Conservation (phyloP, 1,140 invertebrate species). For the Drosophila sp. region DNA sequence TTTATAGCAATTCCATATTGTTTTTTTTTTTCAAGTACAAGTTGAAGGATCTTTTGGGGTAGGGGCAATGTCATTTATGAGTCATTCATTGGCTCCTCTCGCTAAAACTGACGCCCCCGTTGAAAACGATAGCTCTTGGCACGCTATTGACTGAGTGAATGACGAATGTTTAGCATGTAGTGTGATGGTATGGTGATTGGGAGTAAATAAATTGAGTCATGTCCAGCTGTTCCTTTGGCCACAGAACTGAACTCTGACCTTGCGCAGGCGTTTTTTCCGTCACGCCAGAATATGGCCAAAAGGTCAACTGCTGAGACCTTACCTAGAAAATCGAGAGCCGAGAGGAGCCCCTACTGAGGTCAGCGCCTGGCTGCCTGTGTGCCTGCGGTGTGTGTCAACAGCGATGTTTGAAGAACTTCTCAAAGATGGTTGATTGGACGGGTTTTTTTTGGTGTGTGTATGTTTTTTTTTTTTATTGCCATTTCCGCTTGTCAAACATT, state of each 20-base stretch:
- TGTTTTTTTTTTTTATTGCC: slow-evolving; percentile 50
- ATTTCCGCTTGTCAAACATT: slow-evolving; percentile 80
- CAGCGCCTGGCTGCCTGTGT: not conserved
- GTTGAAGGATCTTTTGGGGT: too few species aligned
- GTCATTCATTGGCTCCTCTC: too few species aligned
- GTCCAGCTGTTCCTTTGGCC: slow-evolving; percentile 54
- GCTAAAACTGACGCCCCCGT: too few species aligned
- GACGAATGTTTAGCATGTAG: too few species aligned
- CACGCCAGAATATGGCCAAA: slow-evolving; percentile 33
- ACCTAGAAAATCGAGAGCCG: slow-evolving; percentile 16
- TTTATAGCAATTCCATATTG: too few species aligned
- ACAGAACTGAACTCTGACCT: slow-evolving; percentile 47
- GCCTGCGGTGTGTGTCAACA: not conserved
- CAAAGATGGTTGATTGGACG: slow-evolving; percentile 10
- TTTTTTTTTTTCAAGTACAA: too few species aligned
- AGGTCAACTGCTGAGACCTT: slow-evolving; percentile 29
- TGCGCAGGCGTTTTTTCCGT: slow-evolving; percentile 60
- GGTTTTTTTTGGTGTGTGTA: slow-evolving; percentile 31
- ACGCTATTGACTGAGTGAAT: too few species aligned
- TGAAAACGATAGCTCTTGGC: too few species aligned
- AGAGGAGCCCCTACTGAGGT: not conserved
- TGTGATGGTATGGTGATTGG: not conserved
- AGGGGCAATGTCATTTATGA: too few species aligned
- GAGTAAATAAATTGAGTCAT: slow-evolving; percentile 60
- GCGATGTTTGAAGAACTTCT: not conserved